Conservation (phyloP, 2,113 vertebrate species). For the Tachycineta bicolor region DNA sequence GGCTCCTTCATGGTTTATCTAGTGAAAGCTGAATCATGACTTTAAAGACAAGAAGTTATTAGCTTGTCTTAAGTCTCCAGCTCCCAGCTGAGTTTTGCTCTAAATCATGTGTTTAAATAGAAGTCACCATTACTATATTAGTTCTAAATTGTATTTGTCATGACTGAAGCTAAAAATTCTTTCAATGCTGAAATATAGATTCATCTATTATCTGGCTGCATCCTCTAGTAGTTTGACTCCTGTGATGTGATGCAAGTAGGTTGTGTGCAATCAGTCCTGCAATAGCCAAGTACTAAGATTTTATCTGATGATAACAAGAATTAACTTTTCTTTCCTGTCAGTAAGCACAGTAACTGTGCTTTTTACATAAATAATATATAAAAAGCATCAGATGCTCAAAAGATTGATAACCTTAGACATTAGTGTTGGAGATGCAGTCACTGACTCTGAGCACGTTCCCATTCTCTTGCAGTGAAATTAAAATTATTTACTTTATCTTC, state of each 20-base stretch:
- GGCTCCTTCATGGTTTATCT: not conserved
- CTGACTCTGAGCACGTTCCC: not conserved
- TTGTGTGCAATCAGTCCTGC: not conserved
- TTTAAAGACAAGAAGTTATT: not conserved
- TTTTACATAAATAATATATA: not conserved
- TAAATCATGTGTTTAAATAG: not conserved
- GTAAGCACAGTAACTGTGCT: not conserved
- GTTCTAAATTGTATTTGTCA: not conserved
- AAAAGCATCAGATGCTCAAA: not conserved
- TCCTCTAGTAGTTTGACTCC: not conserved
- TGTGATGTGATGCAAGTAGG: not conserved
- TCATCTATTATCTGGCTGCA: not conserved
- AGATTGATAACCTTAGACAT: not conserved
- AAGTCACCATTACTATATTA: not conserved
- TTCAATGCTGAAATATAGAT: not conserved
- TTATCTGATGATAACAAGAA: not conserved
- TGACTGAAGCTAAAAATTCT: not conserved
- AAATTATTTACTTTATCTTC: not conserved
- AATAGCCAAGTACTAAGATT: not conserved
- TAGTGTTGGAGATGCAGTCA: not conserved
- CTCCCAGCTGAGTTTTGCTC: not conserved
- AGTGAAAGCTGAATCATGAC: not conserved
- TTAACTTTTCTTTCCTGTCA: not conserved
- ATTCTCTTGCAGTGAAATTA: not conserved
- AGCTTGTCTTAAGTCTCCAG: not conserved